Percentiles rank a stretch among this genome's conserved stretches.
Evolutionary conservation across 2,888 invertebrate genomes (phyloP).

Genomic region (Villa cingulata): DNA sequence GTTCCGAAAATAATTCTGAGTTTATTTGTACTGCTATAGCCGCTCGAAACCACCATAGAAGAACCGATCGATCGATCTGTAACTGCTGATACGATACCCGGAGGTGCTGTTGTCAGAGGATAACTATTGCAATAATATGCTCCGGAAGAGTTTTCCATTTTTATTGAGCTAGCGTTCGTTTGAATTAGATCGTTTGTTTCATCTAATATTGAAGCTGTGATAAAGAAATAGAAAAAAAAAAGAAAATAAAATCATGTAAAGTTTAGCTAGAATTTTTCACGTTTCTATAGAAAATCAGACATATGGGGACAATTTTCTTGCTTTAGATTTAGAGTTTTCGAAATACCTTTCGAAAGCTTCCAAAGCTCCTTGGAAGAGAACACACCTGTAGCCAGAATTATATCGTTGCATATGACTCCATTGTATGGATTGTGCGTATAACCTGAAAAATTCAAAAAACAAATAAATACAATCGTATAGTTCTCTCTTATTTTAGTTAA

Average conservation of each 20-base stretch:
- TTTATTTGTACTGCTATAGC: slow-evolving; percentile 63
- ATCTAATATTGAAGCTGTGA: slow-evolving; percentile 83
- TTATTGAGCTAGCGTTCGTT: slow-evolving; percentile 52
- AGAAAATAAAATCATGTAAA: too few relatives aligned
- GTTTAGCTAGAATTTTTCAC: too few relatives aligned
- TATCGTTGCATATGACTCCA: slow-evolving; percentile 97
- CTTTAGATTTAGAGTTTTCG: slow-evolving; percentile 3
- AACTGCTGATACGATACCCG: slow-evolving; percentile 23
- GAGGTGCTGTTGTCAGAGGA: slow-evolving; percentile 48
- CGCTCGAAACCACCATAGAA: slow-evolving; percentile 59
- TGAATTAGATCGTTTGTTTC: slow-evolving; percentile 62
- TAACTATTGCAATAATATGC: slow-evolving; percentile 73
- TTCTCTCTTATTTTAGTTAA: too few relatives aligned
- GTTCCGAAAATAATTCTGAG: background rate
- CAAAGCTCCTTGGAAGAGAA: slow-evolving; percentile 99
- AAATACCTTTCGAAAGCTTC: slow-evolving; percentile 87
- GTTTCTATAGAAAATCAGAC: too few relatives aligned
- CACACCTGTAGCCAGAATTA: slow-evolving; percentile 98
- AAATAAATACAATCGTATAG: too few relatives aligned
- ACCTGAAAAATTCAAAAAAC: too few relatives aligned
- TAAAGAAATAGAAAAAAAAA: background rate
- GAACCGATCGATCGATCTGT: slow-evolving; percentile 20
- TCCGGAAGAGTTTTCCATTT: slow-evolving; percentile 57
- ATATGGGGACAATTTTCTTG: too few relatives aligned
- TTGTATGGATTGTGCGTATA: slow-evolving; percentile 93